Conservation (phyloP, 1,140 invertebrate genomes). For the Solenopsis fugax region DNA sequence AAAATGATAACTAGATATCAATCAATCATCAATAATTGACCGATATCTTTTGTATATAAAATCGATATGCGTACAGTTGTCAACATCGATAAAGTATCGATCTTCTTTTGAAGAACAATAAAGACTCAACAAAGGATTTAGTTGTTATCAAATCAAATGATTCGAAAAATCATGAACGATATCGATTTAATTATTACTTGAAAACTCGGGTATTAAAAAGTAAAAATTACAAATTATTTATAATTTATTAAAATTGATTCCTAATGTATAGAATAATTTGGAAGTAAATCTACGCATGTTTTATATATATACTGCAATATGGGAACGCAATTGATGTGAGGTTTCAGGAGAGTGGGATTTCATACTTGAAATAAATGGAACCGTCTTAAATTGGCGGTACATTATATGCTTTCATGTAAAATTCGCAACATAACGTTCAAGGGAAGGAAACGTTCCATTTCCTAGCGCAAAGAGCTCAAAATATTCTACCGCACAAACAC, state of each 20-base stretch:
- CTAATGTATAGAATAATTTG: not conserved
- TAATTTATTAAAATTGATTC: not conserved
- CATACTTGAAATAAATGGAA: constrained; percentile 8
- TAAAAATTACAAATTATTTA: not conserved
- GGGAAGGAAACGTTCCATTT: constrained; percentile 72
- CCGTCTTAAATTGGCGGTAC: constrained; percentile 56
- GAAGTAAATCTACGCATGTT: not conserved
- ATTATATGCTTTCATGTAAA: constrained; percentile 67
- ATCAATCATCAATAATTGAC: no score
- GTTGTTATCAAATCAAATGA: no score
- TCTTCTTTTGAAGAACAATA: no score
- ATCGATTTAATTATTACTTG: no score
- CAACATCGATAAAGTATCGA: no score
- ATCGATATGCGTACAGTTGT: no score
- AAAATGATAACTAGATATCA: no score
- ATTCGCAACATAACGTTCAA: constrained; percentile 59
- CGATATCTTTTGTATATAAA: no score
- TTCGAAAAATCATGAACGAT: no score
- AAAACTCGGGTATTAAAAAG: no score
- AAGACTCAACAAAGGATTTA: no score
- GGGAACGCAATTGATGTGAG: not conserved
- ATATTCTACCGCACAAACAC: constrained; percentile 21
- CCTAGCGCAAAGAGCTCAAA: constrained; percentile 56
- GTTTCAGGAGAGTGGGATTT: constrained; percentile 37
- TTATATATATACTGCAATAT: not conserved